Base-by-base conservation (phyloP, 2,113 vertebrate genomes). In the Hiodon alosoides region DNA sequence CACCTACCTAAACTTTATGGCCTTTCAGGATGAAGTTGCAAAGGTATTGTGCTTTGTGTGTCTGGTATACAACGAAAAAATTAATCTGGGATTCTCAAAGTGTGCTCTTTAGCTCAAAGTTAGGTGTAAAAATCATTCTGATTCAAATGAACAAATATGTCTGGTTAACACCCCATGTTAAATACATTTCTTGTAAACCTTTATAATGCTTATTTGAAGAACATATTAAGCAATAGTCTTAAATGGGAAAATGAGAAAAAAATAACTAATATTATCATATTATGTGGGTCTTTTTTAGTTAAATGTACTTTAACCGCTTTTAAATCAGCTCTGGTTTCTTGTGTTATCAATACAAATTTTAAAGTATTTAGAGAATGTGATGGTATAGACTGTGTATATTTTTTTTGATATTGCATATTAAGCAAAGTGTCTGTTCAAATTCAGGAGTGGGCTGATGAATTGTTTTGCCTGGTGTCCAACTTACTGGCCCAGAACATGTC, bases 401-500 rank as follows among this genome's bases (percentile, higher is more conserved):
- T 0, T 31, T 0, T 31, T 31, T 31, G 31, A 31, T 31, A 31
- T 31, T 31, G 31, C 31, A 31, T 31, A 31, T 31, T 31, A 31
- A 31, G 31, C 31, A 31, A 31, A 31, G 8, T 57, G 66, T 79
- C 81, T 80, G 77, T 83, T 55, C 88, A 61, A 84, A 59, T 79
- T 50, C 81, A 99, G 97, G 92, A 93, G 85, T 99, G 97, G 97
- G 94, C 96, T 82, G 96, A 94, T 81, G 94, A 97, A 80, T 89
- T 99, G 79, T 99, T 99, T 87, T 93, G 90, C 85, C 87, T 99
- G 93, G 94, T 95, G 80, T 96, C 97, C 77, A 99, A 99, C 84
- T 74, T 99, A 66, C 84, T 99, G 90, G 95, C 95, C 79, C 93
- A 97, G 88, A 99, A 98, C 85, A 95, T 97, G 88, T 96, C 95